Conservation (phyloP, 2,797 vertebrate species). For the Chaetophractus vellerosus region DNA sequence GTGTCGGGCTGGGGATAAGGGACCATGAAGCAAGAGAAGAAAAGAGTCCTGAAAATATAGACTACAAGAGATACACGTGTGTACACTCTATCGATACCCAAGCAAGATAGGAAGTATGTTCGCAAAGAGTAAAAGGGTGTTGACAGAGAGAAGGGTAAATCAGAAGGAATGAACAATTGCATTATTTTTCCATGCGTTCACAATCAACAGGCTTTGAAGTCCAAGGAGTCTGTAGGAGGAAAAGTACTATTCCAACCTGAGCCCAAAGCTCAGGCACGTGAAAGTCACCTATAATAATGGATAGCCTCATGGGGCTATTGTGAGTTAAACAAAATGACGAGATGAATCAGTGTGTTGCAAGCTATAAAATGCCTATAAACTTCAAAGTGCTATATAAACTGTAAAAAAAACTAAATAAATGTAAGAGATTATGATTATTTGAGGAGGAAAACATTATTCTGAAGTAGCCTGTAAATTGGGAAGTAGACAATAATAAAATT, state of each 20-base stretch:
- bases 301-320: background rate
- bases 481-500: background rate
- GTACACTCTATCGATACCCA: background rate
- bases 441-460: constrained; percentile 33
- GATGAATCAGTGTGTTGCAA: background rate
- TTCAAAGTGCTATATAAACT: background rate
- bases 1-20: background rate
- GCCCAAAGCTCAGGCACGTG: constrained; percentile 81
- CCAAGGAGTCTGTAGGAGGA: constrained; percentile 85
- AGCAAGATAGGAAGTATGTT: background rate
- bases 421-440: background rate
- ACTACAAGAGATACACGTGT: background rate
- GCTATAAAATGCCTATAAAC: background rate
- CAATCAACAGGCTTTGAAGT: constrained; percentile 84
- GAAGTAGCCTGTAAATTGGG: background rate
- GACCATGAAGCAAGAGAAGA: constrained; percentile 6
- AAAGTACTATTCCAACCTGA: constrained; percentile 81
- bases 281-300: constrained; percentile 52
- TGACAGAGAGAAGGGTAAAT: constrained; percentile 82
- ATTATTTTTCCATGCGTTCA: constrained; percentile 82
- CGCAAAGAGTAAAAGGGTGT: constrained; percentile 56
- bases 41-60: background rate
- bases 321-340: background rate
- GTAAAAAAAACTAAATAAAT: background rate
- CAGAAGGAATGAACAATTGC: constrained; percentile 76